Evolutionary conservation across 2,113 vertebrate genomes (phyloP), one percentile per base, ranked within the genome.

Genomic region (Brachyhypopomus gauderio): DNA sequence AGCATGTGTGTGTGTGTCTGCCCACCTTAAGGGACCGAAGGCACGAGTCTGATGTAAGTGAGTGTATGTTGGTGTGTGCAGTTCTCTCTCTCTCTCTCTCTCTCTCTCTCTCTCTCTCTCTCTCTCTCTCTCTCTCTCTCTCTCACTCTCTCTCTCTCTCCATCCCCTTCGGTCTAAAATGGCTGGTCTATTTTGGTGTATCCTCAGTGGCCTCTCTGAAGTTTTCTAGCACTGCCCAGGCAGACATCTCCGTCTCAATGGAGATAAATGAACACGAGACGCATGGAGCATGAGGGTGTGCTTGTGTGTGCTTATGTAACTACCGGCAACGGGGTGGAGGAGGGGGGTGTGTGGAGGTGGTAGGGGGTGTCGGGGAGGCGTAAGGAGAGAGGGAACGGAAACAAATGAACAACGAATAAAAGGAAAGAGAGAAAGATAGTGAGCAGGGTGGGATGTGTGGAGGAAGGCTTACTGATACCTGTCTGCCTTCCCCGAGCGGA

Each of bases 211-310:
- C 63, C 76, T 70, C 75, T 82, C 76, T 73, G 36, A 62, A 79
- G 66, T 75, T 62, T 77, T 71, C 25, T 62, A 66, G 45, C 14
- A 1, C 19, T 82, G 80, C 41, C 72, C 80, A 81, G 12, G 34
- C 63, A 48, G 55, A 76, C 75, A 52, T 56, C 38, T 77, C 45
- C 38, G 77, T 67, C 64, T 83, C 77, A 74, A 80, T 74, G 75
- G 84, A 83, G 77, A 85, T 72, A 85, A 83, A 85, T 83, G 73
- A 74, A 77, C 45, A 67, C 55, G 20, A 76, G 76, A 56, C 69
- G 6, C n/a, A 56, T 22, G 52, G 56, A 52, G 72, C 8, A 17
- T 20, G 72, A 55, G 55, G 30, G 63, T 72, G 63, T 69, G 69
- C 64, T 41, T 48, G 60, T 78, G 52, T 48, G 56, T 64, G 83